Conservation (phyloP, 2,113 vertebrate species). For the Penelope pileata region DNA sequence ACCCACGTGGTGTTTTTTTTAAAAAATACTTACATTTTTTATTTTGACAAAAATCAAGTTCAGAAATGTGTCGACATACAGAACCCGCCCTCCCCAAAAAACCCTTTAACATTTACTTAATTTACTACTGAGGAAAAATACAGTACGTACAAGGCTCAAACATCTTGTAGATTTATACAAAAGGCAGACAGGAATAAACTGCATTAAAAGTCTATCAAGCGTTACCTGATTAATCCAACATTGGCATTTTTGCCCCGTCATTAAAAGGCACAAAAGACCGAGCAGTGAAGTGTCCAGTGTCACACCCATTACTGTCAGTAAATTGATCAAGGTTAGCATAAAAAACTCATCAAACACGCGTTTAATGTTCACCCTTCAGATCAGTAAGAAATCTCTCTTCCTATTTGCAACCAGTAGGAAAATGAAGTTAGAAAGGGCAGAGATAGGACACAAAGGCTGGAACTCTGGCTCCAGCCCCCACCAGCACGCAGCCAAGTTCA, state of each 20-base stretch:
- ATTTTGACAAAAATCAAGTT: conserved; percentile 1
- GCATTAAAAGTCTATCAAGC: conserved; percentile 19
- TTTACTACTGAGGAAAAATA: conserved; percentile 36
- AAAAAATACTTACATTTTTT: background rate
- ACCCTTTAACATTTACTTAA: conserved; percentile 8
- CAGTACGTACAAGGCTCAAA: conserved; percentile 13
- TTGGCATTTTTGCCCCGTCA: background rate
- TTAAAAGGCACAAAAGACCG: conserved; percentile 52
- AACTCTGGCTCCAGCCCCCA: background rate
- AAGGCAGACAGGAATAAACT: conserved; percentile 5
- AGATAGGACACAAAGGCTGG: background rate
- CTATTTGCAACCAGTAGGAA: background rate
- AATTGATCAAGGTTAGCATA: background rate
- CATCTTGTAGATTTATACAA: conserved; percentile 13
- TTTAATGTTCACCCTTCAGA: background rate
- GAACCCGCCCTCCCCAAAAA: background rate
- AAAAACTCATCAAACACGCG: background rate
- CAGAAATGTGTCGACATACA: conserved; percentile 9
- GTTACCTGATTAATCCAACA: background rate
- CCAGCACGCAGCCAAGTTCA: background rate
- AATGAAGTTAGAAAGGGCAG: background rate
- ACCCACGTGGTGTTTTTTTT: no score
- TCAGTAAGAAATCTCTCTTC: background rate
- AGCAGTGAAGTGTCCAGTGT: background rate
- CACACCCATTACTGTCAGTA: conserved; percentile 30